Evolutionary conservation across 2,888 invertebrate genomes (phyloP).

Genomic region (Galerucella pusilla): DNA sequence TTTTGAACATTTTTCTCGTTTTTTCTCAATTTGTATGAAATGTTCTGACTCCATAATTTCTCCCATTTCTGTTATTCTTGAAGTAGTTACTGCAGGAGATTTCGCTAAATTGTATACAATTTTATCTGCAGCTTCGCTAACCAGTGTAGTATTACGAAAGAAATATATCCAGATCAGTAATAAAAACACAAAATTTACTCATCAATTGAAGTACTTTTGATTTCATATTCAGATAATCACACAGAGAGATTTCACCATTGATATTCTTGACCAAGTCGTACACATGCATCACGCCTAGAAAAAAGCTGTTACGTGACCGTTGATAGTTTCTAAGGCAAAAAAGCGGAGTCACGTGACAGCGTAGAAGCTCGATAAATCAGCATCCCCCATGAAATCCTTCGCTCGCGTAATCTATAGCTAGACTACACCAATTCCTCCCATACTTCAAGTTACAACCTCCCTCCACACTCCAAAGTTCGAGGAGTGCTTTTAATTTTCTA

Average conservation of each 20-base stretch:
- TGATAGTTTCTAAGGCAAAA: constrained; percentile 28
- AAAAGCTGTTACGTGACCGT: constrained; percentile 34
- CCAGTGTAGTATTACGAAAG: too few species aligned
- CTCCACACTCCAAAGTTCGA: constrained; percentile 47
- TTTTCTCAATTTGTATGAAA: too few species aligned
- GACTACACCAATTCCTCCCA: constrained; percentile 47
- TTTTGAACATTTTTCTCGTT: too few species aligned
- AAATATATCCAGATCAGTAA: neutral
- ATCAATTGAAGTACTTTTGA: constrained; percentile 19
- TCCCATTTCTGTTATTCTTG: too few species aligned
- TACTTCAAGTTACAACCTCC: constrained; percentile 47
- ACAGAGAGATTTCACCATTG: constrained; percentile 29
- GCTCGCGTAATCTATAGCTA: constrained; percentile 59
- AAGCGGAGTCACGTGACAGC: constrained; percentile 39
- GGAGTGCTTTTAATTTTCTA: constrained; percentile 48
- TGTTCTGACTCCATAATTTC: too few species aligned
- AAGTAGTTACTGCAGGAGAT: too few species aligned
- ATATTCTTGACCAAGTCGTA: constrained; percentile 30
- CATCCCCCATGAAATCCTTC: constrained; percentile 60
- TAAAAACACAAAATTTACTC: neutral
- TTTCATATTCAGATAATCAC: constrained; percentile 19
- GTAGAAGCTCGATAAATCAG: constrained; percentile 61
- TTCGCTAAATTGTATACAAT: too few species aligned
- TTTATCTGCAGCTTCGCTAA: too few species aligned
- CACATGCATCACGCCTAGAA: constrained; percentile 30